Evolutionary conservation across 2,888 invertebrate genomes (phyloP).

Genomic region (Plusia festucae): DNA sequence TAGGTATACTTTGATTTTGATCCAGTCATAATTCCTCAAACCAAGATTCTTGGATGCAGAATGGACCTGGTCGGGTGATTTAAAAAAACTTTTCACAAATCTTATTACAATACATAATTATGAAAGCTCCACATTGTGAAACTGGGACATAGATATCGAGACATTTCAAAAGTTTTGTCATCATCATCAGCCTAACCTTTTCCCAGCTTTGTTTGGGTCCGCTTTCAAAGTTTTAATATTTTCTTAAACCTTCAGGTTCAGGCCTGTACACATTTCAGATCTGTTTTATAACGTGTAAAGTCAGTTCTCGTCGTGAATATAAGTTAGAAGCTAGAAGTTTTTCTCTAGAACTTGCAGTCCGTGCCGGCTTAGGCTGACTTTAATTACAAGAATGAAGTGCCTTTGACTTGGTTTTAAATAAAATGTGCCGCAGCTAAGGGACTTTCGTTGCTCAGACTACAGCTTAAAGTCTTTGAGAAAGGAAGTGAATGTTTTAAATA

Average conservation of each 20-base stretch:
- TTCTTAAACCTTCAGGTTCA: background rate
- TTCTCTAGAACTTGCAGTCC: background rate
- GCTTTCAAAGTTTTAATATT: background rate
- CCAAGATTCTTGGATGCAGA: too few relatives aligned
- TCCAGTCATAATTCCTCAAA: too few relatives aligned
- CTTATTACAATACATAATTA: too few relatives aligned
- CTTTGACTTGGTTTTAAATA: slow-evolving; percentile 5
- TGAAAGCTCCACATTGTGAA: too few relatives aligned
- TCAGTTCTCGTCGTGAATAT: background rate
- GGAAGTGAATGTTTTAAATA: background rate
- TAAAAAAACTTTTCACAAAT: too few relatives aligned
- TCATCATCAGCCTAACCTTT: too few relatives aligned
- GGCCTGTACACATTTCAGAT: background rate
- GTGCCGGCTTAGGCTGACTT: background rate
- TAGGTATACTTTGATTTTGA: too few relatives aligned
- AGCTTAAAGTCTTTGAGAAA: background rate
- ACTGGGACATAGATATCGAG: too few relatives aligned
- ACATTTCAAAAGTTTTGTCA: too few relatives aligned
- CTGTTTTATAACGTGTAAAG: background rate
- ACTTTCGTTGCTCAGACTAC: background rate
- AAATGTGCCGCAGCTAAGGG: background rate
- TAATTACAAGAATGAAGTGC: background rate
- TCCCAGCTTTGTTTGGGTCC: too few relatives aligned
- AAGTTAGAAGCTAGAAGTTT: background rate
- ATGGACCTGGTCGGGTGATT: too few relatives aligned